These are phyloP conservation scores for Cheilosia vernalis DNA, from an alignment of 2,888 invertebrate genomes.

Conservation along the genomic window DNA sequence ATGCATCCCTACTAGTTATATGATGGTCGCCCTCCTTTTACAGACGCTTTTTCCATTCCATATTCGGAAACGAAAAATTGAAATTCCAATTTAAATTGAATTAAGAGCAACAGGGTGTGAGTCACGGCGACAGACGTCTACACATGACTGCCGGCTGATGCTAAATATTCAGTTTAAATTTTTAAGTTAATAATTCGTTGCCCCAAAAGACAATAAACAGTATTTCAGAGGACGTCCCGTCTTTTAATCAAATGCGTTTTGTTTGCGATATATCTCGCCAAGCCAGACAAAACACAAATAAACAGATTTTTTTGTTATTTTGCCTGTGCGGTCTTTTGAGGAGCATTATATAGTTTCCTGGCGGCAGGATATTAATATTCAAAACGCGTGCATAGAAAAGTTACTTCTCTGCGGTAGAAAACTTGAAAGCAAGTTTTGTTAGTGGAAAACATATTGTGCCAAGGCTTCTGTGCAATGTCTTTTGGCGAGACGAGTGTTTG, in stretches of 20 bases:
- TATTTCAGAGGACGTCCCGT: not conserved
- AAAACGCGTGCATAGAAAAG: conserved; percentile 47
- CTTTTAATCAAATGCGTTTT: conserved; percentile 33
- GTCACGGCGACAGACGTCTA: conserved; percentile 12
- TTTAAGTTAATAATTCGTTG: conserved; percentile 35
- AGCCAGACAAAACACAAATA: conserved; percentile 67
- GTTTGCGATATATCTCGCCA: conserved; percentile 35
- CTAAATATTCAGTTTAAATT: conserved; percentile 6
- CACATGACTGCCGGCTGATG: not conserved
- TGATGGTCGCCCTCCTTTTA: conserved; percentile 2
- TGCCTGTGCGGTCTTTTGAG: conserved; percentile 19
- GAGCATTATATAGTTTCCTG: conserved; percentile 29
- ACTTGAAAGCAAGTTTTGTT: conserved; percentile 57
- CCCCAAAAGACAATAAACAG: conserved; percentile 27
- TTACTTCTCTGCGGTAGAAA: conserved; percentile 59
- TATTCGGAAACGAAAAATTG: conserved; percentile 33
- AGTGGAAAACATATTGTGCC: conserved; percentile 47
- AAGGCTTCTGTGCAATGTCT: conserved; percentile 37
- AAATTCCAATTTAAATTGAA: conserved; percentile 70
- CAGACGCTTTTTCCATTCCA: conserved; percentile 23
- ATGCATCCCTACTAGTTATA: conserved; percentile 1
- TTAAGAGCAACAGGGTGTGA: conserved; percentile 45
- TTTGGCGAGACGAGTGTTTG: conserved; percentile 19
- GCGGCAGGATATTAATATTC: conserved; percentile 57
- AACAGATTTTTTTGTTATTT: conserved; percentile 38